Evolutionary conservation across 2,113 vertebrate genomes (phyloP).

Genomic region (Procavia capensis): DNA sequence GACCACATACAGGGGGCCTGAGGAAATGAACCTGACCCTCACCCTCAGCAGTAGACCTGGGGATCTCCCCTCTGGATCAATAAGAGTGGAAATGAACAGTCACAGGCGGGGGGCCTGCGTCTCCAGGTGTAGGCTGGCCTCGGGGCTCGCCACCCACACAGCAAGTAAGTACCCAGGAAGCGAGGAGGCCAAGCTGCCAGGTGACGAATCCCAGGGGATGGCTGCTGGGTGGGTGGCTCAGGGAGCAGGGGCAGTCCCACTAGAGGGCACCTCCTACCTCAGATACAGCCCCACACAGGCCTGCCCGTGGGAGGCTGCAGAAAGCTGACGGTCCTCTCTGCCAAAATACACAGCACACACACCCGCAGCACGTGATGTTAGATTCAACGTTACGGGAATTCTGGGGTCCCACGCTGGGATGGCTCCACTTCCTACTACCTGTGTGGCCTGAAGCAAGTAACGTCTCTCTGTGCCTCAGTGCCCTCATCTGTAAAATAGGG

Average conservation of each 20-base stretch:
- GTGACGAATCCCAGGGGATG: fast-evolving
- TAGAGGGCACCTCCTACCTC: not conserved
- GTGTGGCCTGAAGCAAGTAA: not conserved
- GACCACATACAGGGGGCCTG: not conserved
- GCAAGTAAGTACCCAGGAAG: not conserved
- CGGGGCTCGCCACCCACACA: not conserved
- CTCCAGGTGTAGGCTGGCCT: not conserved
- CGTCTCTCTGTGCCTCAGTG: not conserved
- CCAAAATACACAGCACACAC: not conserved
- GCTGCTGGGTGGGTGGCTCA: not conserved
- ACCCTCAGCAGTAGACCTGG: not conserved
- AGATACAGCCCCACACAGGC: not conserved
- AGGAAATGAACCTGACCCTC: not conserved
- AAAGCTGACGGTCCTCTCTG: not conserved
- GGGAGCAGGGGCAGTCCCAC: not conserved
- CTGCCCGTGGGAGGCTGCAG: not conserved
- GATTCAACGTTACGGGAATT: not conserved
- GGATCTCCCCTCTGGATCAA: not conserved
- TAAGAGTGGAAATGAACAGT: not conserved
- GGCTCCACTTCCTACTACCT: not conserved
- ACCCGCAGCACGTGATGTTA: not conserved
- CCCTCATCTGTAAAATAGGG: not conserved
- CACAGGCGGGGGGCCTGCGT: not conserved
- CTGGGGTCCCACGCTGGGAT: not conserved
- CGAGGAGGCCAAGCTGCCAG: not conserved